These are phyloP conservation scores for Lycia hirtaria DNA, from an alignment of 2,888 invertebrate species.

Conservation along the genomic window DNA sequence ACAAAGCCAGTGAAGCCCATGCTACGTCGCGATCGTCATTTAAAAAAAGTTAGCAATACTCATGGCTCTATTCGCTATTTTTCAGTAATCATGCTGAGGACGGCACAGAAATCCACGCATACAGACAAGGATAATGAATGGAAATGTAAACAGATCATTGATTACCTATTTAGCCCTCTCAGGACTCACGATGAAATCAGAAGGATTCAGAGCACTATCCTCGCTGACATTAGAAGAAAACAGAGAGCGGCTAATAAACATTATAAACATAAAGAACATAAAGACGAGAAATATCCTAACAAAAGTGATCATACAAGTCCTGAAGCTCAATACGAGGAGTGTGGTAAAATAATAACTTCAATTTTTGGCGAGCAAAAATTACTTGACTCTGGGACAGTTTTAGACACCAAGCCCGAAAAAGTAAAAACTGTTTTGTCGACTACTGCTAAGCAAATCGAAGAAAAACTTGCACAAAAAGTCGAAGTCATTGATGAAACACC, in stretches of 20 bases:
- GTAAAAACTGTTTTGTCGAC: background rate
- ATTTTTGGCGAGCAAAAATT: constrained; percentile 37
- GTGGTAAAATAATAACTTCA: constrained; percentile 42
- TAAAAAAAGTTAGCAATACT: constrained; percentile 32
- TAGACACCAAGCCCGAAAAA: background rate
- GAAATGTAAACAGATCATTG: constrained; percentile 44
- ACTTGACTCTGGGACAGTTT: background rate
- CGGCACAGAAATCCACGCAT: constrained; percentile 42
- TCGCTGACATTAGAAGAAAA: constrained; percentile 2
- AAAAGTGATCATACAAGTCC: background rate
- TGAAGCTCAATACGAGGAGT: constrained; percentile 40
- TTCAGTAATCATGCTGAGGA: constrained; percentile 51
- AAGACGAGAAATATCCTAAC: constrained; percentile 1
- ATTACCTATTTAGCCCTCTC: constrained; percentile 42
- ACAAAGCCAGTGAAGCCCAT: constrained; percentile 45
- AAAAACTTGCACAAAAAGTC: constrained; percentile 58
- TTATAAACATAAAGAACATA: constrained; percentile 18
- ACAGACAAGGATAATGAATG: constrained; percentile 39
- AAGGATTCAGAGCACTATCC: constrained; percentile 1
- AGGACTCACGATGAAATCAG: constrained; percentile 21
- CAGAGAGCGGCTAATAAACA: constrained; percentile 7
- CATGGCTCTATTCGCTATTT: constrained; percentile 61
- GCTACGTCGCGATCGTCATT: background rate
- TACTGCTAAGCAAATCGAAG: constrained; percentile 48
- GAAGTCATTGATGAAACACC: constrained; percentile 61